Percentiles rank a stretch among this genome's conserved stretches.
Conservation (phyloP, 2,888 invertebrate genomes). For the Frankliniella fusca region DNA sequence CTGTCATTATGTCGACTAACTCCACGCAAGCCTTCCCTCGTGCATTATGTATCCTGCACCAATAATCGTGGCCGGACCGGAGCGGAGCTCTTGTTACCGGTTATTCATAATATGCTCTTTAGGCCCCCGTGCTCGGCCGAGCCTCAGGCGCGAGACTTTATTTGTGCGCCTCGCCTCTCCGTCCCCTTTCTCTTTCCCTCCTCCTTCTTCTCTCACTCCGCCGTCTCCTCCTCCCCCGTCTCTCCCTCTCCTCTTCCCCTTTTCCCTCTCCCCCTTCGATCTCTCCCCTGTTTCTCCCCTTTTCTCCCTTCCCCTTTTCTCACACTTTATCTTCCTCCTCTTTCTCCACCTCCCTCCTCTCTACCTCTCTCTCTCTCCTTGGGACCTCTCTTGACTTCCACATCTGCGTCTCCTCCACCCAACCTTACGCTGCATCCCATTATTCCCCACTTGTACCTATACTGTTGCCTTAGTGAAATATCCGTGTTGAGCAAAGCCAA, state of each 20-base stretch:
- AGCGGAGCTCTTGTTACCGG: not conserved
- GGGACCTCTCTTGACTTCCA: too few species aligned
- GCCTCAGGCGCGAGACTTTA: not conserved
- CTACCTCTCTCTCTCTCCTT: too few species aligned
- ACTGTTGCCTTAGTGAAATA: too few species aligned
- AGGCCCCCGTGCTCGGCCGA: not conserved
- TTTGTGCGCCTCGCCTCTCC: not conserved
- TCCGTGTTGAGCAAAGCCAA: too few species aligned
- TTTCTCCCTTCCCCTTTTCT: not conserved
- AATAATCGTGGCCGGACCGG: not conserved
- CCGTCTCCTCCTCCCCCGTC: not conserved
- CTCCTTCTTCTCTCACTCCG: not conserved
- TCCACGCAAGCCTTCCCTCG: not conserved
- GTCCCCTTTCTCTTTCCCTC: not conserved
- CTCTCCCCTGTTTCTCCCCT: not conserved
- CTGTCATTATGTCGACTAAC: not conserved
- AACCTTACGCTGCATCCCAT: too few species aligned
- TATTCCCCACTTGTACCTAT: too few species aligned
- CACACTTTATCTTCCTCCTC: too few species aligned
- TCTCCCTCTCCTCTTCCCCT: not conserved
- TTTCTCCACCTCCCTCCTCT: not conserved
- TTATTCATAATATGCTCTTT: conserved; percentile 15
- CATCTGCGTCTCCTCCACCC: too few species aligned
- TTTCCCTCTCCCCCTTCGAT: not conserved
- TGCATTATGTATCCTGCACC: conserved; percentile 4